Evolutionary conservation across 2,888 invertebrate genomes (phyloP), one percentile per base, ranked within the genome.

Genomic region (Phyllotreta cruciferae): DNA sequence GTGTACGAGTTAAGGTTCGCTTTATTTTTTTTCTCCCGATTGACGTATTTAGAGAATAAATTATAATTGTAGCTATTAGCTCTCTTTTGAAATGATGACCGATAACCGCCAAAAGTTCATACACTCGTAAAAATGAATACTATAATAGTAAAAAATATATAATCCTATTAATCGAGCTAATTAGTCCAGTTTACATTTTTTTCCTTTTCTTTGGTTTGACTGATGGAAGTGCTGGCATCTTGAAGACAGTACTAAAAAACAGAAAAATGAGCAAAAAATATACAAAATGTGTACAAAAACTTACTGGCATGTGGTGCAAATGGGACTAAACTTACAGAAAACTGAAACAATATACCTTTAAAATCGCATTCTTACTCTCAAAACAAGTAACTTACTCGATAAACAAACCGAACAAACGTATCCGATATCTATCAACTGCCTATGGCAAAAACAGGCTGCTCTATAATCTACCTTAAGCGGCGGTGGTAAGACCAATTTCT

Each of bases 321-420:
- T 96, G 0, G 98, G 97, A 78, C 95, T 96, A 82, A 96, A 97
- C 80, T 94, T 93, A 83, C 98, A 98, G 83, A 97, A 98, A 71
- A 98, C 96, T 94, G 84, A 76, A 87, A 86, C 55, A 71, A 74
- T n/a, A 82, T 83, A 72, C 10, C 3, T 76, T 74, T 36, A 66
- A 36, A 56, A 68, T 54, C 9, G n/a, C 53, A 45, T 14, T 52
- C 6, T 24, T 9, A 47, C 6, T 47, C 11, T 47, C n/a, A 7
- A 47, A n/a, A 47, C 3, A 11, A 62, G 42, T 62, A 56, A 80
- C 89, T 86, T 79, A 93, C 94, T 94, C 70, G 97, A 97, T 44
- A 99, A 85, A 80, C 98, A 98, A 57, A 98, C 94, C 6, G 98
- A 98, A 82, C 98, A 99, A 13, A 98, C 98, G 80, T 92, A 98